A percentile compares a stretch with the other conserved stretches of the same genome.
Evolutionary conservation across 1,140 invertebrate species (phyloP).

Genomic region (Philaenus spumarius): DNA sequence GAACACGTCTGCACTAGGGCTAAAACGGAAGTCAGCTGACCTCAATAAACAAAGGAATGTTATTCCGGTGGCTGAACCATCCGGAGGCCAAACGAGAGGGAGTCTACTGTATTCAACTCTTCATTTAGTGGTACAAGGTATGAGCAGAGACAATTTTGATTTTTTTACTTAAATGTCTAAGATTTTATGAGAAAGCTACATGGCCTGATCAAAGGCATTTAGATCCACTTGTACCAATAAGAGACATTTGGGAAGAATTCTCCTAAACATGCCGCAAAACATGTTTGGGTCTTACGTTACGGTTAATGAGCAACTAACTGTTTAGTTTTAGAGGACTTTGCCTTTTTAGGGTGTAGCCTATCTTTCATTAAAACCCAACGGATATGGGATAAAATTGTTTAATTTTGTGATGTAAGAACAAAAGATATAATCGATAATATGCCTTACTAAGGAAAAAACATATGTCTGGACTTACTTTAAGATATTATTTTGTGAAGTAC

Average conservation of each 20-base stretch:
- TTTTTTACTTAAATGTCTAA: constrained; percentile 22
- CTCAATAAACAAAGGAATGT: too few relatives aligned
- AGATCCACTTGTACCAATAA: constrained; percentile 26
- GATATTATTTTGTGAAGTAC: constrained; percentile 16
- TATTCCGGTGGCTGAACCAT: too few relatives aligned
- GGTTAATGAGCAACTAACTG: constrained; percentile 18
- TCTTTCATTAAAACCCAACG: constrained; percentile 38
- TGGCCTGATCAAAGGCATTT: constrained; percentile 13
- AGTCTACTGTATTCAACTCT: too few relatives aligned
- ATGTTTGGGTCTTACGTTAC: constrained; percentile 13
- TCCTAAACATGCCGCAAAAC: constrained; percentile 5
- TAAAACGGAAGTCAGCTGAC: too few relatives aligned
- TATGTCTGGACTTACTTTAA: not conserved
- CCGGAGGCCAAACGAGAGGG: too few relatives aligned
- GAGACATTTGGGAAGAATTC: constrained; percentile 26
- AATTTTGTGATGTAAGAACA: constrained; percentile 25
- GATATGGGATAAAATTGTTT: constrained; percentile 31
- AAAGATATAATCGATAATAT: constrained; percentile 27
- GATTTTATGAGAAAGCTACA: constrained; percentile 28
- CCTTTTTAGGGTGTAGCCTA: constrained; percentile 39
- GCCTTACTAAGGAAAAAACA: constrained; percentile 26
- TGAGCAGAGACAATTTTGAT: constrained; percentile 21
- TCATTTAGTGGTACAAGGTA: constrained; percentile 22
- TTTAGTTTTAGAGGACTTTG: constrained; percentile 34
- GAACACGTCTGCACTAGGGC: too few relatives aligned